A percentile compares a stretch with the other conserved stretches of the same genome.
phyloP scores from a whole-genome alignment of 2,888 invertebrate species.

The Parnassius glacialis region DNA sequence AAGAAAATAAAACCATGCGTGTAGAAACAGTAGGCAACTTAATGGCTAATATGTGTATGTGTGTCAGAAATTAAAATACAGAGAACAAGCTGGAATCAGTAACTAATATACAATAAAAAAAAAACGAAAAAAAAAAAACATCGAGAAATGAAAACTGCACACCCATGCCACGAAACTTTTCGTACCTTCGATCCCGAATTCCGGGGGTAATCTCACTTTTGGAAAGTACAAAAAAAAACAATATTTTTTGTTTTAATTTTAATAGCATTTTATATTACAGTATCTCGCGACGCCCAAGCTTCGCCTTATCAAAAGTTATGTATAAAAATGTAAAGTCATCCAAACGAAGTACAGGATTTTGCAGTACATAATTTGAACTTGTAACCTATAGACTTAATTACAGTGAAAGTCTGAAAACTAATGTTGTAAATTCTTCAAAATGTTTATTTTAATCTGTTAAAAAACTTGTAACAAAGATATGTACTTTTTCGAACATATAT shows the following conservation, averaged over 20 bases:
- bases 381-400: neutral
- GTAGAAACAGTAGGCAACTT: slow-evolving; percentile 26
- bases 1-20: slow-evolving; percentile 36
- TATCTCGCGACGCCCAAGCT: slow-evolving; percentile 62
- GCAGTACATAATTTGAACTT: neutral
- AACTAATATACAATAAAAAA: slow-evolving; percentile 4
- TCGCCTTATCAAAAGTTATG: slow-evolving; percentile 34
- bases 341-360: slow-evolving; percentile 12
- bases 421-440: slow-evolving; percentile 20
- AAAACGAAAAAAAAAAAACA: slow-evolving; percentile 3
- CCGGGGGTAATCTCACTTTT: neutral
- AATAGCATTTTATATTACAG: slow-evolving; percentile 62
- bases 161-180: slow-evolving; percentile 54
- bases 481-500: neutral
- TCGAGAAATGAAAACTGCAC: slow-evolving; percentile 35
- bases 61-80: slow-evolving; percentile 43
- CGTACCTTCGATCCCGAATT: slow-evolving; percentile 32
- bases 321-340: slow-evolving; percentile 46
- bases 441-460: slow-evolving; percentile 7
- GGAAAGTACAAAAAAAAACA: slow-evolving; percentile 21
- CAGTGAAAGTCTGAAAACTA: neutral
- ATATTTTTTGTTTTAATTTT: slow-evolving; percentile 36
- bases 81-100: slow-evolving; percentile 13
- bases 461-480: slow-evolving; percentile 15
- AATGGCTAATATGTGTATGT: slow-evolving; percentile 64